Conservation (phyloP, 2,113 vertebrate species). For the Seriola aureovittata region DNA sequence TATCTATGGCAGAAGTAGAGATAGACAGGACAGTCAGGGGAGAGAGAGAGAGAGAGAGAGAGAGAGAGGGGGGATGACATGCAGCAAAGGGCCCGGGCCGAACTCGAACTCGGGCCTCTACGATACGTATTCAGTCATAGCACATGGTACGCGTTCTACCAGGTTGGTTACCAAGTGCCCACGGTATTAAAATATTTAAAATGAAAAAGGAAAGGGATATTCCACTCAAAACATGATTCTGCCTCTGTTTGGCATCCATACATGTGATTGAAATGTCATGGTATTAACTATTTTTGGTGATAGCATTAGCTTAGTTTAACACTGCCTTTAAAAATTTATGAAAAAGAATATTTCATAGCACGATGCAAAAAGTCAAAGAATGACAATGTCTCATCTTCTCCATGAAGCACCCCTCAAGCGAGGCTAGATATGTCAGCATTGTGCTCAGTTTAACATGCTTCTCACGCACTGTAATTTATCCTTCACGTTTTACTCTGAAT, state of each 20-base stretch:
- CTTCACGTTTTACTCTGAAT: slow-evolving; percentile 73
- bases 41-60: too few relatives aligned
- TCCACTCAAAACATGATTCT: too few relatives aligned
- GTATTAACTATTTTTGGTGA: background rate
- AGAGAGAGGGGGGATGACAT: too few relatives aligned
- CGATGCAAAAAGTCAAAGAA: slow-evolving; percentile 15
- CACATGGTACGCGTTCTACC: too few relatives aligned
- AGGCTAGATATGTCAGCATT: slow-evolving; percentile 42
- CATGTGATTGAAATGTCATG: background rate
- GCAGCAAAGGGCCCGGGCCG: too few relatives aligned
- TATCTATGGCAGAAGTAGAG: too few relatives aligned
- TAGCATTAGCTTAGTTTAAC: background rate
- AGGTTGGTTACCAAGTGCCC: too few relatives aligned
- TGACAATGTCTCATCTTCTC: slow-evolving; percentile 44
- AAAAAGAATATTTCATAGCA: background rate
- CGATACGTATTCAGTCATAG: too few relatives aligned
- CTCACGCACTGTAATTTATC: slow-evolving; percentile 68
- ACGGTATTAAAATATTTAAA: too few relatives aligned
- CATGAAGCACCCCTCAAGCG: slow-evolving; percentile 39
- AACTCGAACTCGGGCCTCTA: too few relatives aligned
- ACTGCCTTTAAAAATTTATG: background rate
- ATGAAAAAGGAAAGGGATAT: too few relatives aligned
- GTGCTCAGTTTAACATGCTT: slow-evolving; percentile 59
- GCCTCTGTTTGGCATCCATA: background rate
- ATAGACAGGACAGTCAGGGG: too few relatives aligned